Base-by-base conservation (phyloP, 2,888 invertebrate species). In the Polietes domitor region DNA sequence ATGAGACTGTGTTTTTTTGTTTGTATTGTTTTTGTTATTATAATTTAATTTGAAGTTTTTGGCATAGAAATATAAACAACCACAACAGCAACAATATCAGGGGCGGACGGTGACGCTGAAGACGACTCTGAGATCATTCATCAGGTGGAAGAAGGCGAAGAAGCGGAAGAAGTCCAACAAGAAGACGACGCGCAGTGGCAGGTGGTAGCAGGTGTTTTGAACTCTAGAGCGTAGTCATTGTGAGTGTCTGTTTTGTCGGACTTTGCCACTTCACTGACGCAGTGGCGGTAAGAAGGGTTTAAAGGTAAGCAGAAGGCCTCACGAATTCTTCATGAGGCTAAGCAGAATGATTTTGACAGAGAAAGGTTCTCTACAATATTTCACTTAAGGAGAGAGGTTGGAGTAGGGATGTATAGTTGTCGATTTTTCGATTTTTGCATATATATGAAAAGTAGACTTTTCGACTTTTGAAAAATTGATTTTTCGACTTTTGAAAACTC, bases 261-360 rank as follows among this genome's bases (percentile, higher is more conserved):
- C 87, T 88, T 90, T 90, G 89, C 88, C 88, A 89, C 89, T 89
- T 89, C 2, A 2, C 4, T 2, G 1, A n/a, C 5, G 1, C 26
- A 58, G 24, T 12, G 58, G 58, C 24, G 24, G 53, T 6, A 21
- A 7, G 1, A 26, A 26, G 9, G 58, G 3, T 15, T 15, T 58
- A 21, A 32, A 58, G 70, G 61, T 15, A 43, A 70, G 32, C 9
- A 32, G 32, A 6, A 47, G 47, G 47, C 47, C 47, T 47, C n/a
- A 47, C 6, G n/a, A 2, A 12, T 47, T 41, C 12, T 41, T 41
- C 7, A n/a, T n/a, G n/a, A n/a, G n/a, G n/a, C n/a, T n/a, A n/a
- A n/a, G n/a, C n/a, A n/a, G n/a, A n/a, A n/a, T n/a, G n/a, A n/a
- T n/a, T n/a, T n/a, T n/a, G n/a, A n/a, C n/a, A n/a, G n/a, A n/a